A percentile compares a stretch with the other conserved stretches of the same genome.
These are phyloP conservation scores for Cacoxenus indagator DNA, from an alignment of 2,888 invertebrate species.

Conservation along the genomic window DNA sequence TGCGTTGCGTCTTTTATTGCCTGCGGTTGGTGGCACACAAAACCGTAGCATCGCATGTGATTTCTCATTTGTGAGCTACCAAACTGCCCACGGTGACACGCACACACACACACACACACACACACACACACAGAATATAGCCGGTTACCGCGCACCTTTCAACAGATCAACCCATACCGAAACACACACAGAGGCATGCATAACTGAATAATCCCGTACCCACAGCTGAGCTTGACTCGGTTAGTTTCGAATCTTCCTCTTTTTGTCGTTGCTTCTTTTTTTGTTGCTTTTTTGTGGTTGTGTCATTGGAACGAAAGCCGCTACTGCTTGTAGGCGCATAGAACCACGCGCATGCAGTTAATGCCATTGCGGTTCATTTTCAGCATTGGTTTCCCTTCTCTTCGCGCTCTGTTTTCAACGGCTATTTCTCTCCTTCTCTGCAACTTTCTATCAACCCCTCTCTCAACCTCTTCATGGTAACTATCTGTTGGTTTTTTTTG, in stretches of 20 bases:
- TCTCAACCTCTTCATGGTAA: too few species aligned
- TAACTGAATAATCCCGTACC: too few species aligned
- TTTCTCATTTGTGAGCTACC: constrained; percentile 54
- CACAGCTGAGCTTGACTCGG: not conserved
- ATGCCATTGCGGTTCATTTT: constrained; percentile 9
- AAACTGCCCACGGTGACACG: constrained; percentile 48
- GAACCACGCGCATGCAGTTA: constrained; percentile 14
- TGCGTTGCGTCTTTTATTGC: constrained; percentile 60
- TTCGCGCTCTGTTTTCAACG: not conserved
- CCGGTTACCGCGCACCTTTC: too few species aligned
- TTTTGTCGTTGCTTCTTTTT: not conserved
- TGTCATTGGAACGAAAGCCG: constrained; percentile 21
- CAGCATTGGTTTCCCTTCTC: too few species aligned
- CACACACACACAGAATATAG: constrained; percentile 3
- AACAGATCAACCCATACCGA: not conserved
- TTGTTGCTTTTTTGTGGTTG: constrained; percentile 17
- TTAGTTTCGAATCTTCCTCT: not conserved
- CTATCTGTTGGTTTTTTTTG: too few species aligned
- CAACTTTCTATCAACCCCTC: too few species aligned
- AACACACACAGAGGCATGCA: not conserved
- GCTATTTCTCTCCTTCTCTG: too few species aligned
- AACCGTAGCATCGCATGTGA: constrained; percentile 61
- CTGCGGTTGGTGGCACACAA: constrained; percentile 58
- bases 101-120: constrained; percentile 2
- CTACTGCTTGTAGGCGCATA: constrained; percentile 11